Conservation (phyloP, 2,888 invertebrate species). For the Mantis religiosa region DNA sequence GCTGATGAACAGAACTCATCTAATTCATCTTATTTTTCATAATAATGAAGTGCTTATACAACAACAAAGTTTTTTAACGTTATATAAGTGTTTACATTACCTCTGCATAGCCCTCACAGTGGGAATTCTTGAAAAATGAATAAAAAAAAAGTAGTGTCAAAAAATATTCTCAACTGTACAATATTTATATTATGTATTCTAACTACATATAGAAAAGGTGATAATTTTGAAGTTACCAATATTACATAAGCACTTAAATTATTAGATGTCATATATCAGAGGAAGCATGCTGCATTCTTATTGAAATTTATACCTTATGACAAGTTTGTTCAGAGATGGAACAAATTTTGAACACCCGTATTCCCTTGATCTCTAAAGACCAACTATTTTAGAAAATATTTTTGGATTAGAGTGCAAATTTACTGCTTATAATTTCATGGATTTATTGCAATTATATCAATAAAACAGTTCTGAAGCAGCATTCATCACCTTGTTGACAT, state of each 20-base stretch:
- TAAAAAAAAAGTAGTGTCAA: conserved; percentile 19
- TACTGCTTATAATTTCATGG: no score
- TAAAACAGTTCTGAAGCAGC: no score
- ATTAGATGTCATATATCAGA: neutral
- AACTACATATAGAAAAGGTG: no score
- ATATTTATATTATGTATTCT: neutral
- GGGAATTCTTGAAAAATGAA: conserved; percentile 32
- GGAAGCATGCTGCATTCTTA: neutral
- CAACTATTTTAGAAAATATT: neutral
- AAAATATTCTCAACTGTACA: neutral
- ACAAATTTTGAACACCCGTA: neutral
- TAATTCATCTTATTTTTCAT: no score
- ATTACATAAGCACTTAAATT: neutral
- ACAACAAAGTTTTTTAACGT: no score
- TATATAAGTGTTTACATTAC: conserved; percentile 23
- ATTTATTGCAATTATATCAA: no score
- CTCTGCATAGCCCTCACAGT: conserved; percentile 33
- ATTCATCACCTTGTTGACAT: no score
- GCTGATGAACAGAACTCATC: no score
- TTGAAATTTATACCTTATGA: neutral
- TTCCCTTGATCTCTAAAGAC: neutral
- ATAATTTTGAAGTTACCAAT: no score
- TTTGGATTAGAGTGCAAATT: neutral
- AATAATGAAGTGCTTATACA: no score
- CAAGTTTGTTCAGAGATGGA: neutral